Evolutionary conservation across 2,797 vertebrate species (phyloP), one percentile per base, ranked within the genome.

Genomic region (Iguana delicatissima): DNA sequence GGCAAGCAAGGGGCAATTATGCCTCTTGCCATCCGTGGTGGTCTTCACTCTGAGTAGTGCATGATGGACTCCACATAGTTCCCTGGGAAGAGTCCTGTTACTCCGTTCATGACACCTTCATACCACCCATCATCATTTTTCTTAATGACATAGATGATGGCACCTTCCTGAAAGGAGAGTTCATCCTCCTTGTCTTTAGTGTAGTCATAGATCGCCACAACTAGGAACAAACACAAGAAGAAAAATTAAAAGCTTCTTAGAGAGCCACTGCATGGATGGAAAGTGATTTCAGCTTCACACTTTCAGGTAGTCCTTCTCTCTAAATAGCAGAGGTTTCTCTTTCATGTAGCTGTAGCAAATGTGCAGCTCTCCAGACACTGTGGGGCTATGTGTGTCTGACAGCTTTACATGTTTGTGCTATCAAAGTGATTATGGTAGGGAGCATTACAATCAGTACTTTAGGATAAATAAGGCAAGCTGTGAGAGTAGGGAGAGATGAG

Each of bases 41-140:
- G 95, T 98, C 97, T 98, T 98, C 95, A 98, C 91, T 99, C 99
- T 0, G 98, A 98, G 93, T 99, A 99, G 97, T 99, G 99, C 99
- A 99, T 99, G 98, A 99, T 99, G 14, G 99, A 99, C 95, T 99
- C 99, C 2, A 99, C 99, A 0, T 99, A 99, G 97, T 99, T 99
- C 86, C 99, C 99, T 0, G 99, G 99, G 93, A 99, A 99, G 88
- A 99, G 99, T 96, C 99, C 99, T 0, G 99, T 99, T 97, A 99
- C 99, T 80, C 98, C 98, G 80, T 98, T 98, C 99, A 99, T 99
- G 89, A 99, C 98, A 0, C 99, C 99, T 95, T 99, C 99, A 86
- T 97, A 99, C 99, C 99, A 99, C 94, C 99, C 99, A 20, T 99
- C 99, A 9, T 99, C 99, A 77, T 99, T 99, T 97, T 99, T 99